These are phyloP conservation scores for Calephelis nemesis DNA, from an alignment of 1,140 invertebrate genomes.

Conservation along the genomic window DNA sequence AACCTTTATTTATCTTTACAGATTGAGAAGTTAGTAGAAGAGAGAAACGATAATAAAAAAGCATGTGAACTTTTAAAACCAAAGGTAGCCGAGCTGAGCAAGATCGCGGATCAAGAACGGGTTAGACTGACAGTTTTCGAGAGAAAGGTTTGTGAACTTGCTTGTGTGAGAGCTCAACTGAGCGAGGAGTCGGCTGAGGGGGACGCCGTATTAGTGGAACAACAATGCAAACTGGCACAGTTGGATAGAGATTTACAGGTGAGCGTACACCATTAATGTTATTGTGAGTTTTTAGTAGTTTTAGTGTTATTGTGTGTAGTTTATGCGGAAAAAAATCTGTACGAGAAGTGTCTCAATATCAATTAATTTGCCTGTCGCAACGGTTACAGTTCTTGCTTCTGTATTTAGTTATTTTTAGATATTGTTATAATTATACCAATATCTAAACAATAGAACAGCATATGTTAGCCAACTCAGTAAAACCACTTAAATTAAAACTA, in stretches of 20 bases:
- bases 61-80: conserved; percentile 37
- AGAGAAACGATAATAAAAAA: conserved; percentile 50
- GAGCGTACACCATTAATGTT: background rate
- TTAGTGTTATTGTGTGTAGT: no score
- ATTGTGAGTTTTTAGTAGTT: no score
- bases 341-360: no score
- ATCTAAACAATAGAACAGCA: no score
- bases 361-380: no score
- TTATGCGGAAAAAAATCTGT: no score
- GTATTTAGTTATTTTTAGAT: no score
- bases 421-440: no score
- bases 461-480: no score
- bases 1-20: conserved; percentile 27
- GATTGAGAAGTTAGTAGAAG: conserved; percentile 54
- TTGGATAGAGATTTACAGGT: conserved; percentile 58
- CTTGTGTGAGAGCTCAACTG: conserved; percentile 37
- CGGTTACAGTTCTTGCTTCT: no score
- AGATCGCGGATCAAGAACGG: conserved; percentile 42
- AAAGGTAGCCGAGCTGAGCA: conserved; percentile 39
- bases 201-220: conserved; percentile 42
- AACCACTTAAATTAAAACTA: no score
- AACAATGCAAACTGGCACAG: conserved; percentile 47
- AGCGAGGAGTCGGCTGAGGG: conserved; percentile 43
- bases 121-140: conserved; percentile 39
- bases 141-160: conserved; percentile 43